A percentile compares a stretch with the other conserved stretches of the same genome.
Conservation (phyloP, 2,888 invertebrate genomes). For the Euproctis similis region DNA sequence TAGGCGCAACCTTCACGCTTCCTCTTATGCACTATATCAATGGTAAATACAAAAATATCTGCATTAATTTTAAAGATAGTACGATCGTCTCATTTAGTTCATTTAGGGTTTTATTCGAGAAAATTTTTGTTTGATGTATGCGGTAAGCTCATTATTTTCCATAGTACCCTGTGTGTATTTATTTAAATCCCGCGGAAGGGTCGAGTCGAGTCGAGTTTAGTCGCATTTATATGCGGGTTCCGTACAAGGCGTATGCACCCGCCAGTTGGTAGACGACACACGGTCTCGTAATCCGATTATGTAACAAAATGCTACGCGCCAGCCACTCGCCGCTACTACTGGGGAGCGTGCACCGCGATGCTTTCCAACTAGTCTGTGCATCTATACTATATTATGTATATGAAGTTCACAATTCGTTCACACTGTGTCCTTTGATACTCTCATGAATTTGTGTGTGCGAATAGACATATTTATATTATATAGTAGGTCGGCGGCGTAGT, state of each 20-base stretch:
- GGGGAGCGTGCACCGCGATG: slow-evolving; percentile 5
- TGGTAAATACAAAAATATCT: no score
- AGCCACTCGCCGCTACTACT: slow-evolving; percentile 33
- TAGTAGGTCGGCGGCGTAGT: no score
- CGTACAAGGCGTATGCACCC: slow-evolving; percentile 49
- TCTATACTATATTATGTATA: no score
- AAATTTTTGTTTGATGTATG: slow-evolving; percentile 21
- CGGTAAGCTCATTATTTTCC: slow-evolving; percentile 29
- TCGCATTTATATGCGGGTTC: slow-evolving; percentile 52
- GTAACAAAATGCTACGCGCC: slow-evolving; percentile 67
- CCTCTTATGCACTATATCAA: no score
- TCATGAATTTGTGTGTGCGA: slow-evolving; percentile 26
- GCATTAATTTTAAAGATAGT: no score
- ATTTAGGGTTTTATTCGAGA: slow-evolving; percentile 5
- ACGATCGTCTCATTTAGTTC: slow-evolving; percentile 14
- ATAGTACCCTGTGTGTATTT: slow-evolving; percentile 19
- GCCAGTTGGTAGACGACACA: slow-evolving; percentile 50
- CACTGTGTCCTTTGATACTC: slow-evolving; percentile 24
- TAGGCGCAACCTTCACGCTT: no score
- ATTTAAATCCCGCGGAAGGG: slow-evolving; percentile 41
- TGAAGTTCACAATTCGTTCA: slow-evolving; percentile 27
- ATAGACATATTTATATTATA: no score
- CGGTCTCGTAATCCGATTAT: slow-evolving; percentile 65
- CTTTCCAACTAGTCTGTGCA: slow-evolving; percentile 32
- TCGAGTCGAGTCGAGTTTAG: slow-evolving; percentile 46